Evolutionary conservation across 2,113 vertebrate species (phyloP).

Genomic region (Melanerpes aurifrons): DNA sequence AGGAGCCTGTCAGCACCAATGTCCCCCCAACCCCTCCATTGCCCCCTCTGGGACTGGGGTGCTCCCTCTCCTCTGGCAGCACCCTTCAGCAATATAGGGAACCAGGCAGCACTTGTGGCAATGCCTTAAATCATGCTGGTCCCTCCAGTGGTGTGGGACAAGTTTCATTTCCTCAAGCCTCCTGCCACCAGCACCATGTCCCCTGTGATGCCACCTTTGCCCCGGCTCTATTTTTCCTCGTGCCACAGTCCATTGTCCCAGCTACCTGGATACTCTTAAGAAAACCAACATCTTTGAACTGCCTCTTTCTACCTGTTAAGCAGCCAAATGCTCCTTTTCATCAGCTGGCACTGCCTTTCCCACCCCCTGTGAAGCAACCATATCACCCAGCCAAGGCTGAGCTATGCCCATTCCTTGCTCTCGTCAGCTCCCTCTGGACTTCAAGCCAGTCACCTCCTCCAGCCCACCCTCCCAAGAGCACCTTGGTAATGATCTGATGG

Average conservation of each 20-base stretch:
- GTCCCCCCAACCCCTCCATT: fast-evolving
- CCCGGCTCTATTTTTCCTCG: neutral
- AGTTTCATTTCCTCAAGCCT: neutral
- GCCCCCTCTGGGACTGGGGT: neutral
- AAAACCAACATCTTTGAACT: neutral
- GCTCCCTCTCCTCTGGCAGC: neutral
- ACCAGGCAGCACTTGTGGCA: fast-evolving
- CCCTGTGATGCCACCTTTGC: neutral
- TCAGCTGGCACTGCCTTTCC: neutral
- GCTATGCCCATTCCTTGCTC: neutral
- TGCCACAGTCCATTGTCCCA: neutral
- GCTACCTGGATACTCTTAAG: neutral
- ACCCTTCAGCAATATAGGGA: neutral
- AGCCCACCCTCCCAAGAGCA: neutral
- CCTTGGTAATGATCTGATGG: conserved; percentile 13
- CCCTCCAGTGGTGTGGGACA: neutral
- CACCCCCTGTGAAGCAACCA: neutral
- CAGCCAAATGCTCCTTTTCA: neutral
- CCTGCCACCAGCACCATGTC: neutral
- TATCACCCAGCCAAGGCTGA: neutral
- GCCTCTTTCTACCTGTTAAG: neutral
- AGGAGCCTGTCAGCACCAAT: neutral
- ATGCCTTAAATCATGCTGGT: neutral
- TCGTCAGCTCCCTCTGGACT: neutral
- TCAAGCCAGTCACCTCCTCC: neutral